Percentiles rank a stretch among this genome's conserved stretches.
These are phyloP conservation scores for Mirounga angustirostris DNA, from an alignment of 2,113 vertebrate species.

Conservation along the genomic window DNA sequence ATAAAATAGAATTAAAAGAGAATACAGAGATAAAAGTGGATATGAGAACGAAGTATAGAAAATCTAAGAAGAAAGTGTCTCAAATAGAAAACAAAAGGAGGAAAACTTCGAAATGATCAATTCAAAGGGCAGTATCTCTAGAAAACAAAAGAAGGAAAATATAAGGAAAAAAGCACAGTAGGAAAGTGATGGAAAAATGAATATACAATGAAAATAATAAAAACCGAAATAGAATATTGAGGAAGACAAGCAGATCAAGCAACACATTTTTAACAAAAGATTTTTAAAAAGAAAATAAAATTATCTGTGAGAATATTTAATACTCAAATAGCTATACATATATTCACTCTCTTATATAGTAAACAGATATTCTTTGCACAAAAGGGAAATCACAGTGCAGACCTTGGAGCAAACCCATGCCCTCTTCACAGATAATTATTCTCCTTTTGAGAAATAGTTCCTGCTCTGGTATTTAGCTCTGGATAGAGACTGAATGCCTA, in stretches of 20 bases:
- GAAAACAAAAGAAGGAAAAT: constrained; percentile 12
- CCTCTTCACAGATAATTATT: background rate
- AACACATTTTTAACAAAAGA: background rate
- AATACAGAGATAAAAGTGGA: background rate
- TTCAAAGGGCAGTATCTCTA: background rate
- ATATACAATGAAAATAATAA: background rate
- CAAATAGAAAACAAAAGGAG: background rate
- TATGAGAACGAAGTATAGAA: background rate
- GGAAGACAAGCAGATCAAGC: background rate
- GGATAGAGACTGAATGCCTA: background rate
- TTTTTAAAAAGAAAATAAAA: background rate
- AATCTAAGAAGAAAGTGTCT: background rate
- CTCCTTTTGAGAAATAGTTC: background rate
- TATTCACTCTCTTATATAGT: background rate
- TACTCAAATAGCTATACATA: background rate
- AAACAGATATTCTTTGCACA: background rate
- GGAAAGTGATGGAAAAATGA: background rate
- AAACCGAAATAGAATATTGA: background rate
- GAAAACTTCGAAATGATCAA: background rate
- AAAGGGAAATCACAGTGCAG: background rate
- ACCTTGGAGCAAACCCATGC: background rate
- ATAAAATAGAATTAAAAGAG: background rate
- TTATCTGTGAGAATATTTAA: background rate
- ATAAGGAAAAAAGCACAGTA: background rate
- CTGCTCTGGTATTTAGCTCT: background rate